These are phyloP conservation scores for Crocodylus rhombifer DNA, from an alignment of 2,797 vertebrate species.

Conservation along the genomic window DNA sequence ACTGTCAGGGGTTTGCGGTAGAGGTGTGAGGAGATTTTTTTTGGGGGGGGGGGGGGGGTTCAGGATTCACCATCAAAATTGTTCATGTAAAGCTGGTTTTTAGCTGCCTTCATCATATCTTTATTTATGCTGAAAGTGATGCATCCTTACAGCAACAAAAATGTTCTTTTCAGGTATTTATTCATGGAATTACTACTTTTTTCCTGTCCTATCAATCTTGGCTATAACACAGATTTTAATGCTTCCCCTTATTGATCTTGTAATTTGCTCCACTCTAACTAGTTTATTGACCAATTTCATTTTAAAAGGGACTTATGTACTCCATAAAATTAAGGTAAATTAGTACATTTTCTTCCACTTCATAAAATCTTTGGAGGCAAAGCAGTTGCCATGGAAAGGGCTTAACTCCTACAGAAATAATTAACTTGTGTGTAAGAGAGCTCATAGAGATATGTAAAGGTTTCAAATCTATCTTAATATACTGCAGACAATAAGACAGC, in stretches of 20 bases:
- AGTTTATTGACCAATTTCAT: slow-evolving; percentile 47
- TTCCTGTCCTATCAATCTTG: neutral
- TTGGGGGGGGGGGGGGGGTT: too few relatives aligned
- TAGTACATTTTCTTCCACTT: slow-evolving; percentile 43
- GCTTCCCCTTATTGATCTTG: neutral
- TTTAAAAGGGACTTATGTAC: slow-evolving; percentile 22
- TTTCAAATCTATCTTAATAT: slow-evolving; percentile 24
- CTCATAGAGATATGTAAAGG: neutral
- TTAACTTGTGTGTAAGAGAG: slow-evolving; percentile 28
- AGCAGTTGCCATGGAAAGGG: neutral
- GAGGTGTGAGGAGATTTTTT: too few relatives aligned
- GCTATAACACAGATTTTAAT: neutral
- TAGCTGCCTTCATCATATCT: neutral
- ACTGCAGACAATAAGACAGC: neutral
- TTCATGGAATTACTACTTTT: neutral
- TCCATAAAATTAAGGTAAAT: slow-evolving; percentile 55
- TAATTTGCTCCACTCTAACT: slow-evolving; percentile 5
- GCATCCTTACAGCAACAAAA: neutral
- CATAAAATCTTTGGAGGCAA: slow-evolving; percentile 52
- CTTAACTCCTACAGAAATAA: slow-evolving; percentile 12
- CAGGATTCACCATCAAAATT: neutral
- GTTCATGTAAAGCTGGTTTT: neutral
- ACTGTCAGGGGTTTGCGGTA: neutral
- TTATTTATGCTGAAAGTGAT: neutral
- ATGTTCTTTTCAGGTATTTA: neutral